These are phyloP conservation scores for Pseudopodoces humilis DNA, from an alignment of 2,113 vertebrate species.

Conservation along the genomic window DNA sequence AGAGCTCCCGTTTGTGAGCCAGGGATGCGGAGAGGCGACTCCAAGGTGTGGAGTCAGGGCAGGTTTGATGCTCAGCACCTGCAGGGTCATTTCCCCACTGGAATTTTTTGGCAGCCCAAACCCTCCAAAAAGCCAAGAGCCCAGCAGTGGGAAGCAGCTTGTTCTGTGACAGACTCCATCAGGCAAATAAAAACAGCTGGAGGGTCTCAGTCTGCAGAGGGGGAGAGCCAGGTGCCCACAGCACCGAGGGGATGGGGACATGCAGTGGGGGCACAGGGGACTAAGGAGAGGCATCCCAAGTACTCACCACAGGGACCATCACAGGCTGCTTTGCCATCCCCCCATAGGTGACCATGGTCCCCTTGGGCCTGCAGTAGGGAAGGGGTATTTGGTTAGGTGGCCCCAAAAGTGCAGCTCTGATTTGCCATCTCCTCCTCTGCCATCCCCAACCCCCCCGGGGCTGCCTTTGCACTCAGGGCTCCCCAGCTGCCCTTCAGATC, in stretches of 20 bases:
- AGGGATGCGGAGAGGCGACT: rapidly evolving
- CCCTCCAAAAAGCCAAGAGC: neutral
- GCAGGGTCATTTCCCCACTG: rapidly evolving
- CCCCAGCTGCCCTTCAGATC: neutral
- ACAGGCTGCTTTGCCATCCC: constrained; percentile 97
- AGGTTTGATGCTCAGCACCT: neutral
- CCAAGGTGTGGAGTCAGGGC: rapidly evolving
- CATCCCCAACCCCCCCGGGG: rapidly evolving
- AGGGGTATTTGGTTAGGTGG: neutral
- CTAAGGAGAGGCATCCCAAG: neutral
- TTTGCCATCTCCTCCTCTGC: neutral
- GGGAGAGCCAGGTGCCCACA: rapidly evolving
- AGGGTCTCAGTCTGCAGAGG: neutral
- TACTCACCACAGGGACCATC: constrained; percentile 88
- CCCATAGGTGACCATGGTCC: constrained; percentile 95
- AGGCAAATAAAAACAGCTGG: neutral
- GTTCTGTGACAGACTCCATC: rapidly evolving
- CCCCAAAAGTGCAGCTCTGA: neutral
- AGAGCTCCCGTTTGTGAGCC: too few relatives aligned
- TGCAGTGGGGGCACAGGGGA: rapidly evolving
- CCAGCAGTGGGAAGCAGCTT: rapidly evolving
- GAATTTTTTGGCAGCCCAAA: neutral
- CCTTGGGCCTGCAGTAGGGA: constrained; percentile 76
- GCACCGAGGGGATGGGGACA: neutral
- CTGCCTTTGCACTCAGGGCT: neutral